phyloP scores from a whole-genome alignment of 2,797 vertebrate genomes.

The Gorsachius magnificus region DNA sequence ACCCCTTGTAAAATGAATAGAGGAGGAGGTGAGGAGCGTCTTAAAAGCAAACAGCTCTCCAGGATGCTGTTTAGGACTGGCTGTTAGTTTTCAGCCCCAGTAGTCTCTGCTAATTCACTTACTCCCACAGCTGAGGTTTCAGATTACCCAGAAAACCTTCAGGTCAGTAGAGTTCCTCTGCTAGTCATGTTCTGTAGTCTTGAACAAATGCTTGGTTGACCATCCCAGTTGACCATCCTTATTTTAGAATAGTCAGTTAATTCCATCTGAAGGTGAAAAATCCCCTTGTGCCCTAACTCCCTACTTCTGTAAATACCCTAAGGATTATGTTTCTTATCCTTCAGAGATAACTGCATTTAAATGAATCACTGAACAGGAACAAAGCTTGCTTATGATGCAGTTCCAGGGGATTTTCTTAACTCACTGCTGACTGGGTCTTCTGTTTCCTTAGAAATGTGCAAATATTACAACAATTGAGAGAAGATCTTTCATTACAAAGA shows the following conservation, averaged over 20 bases:
- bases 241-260: background rate
- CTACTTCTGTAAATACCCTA: background rate
- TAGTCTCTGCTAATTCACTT: background rate
- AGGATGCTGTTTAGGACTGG: background rate
- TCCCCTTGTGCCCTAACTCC: background rate
- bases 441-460: background rate
- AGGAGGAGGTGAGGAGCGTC: background rate
- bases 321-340: conserved; percentile 15
- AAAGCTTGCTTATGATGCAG: conserved; percentile 37
- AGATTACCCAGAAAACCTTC: background rate
- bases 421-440: background rate
- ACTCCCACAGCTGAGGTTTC: background rate
- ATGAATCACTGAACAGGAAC: conserved; percentile 44
- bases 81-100: conserved; percentile 14
- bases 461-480: background rate
- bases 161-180: background rate
- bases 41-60: background rate
- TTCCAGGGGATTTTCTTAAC: conserved; percentile 43
- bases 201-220: conserved; percentile 1
- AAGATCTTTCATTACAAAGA: background rate
- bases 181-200: background rate
- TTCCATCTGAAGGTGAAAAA: conserved; percentile 7
- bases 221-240: background rate
- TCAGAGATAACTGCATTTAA: conserved; percentile 42
- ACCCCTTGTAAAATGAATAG: background rate